Percentiles rank a stretch among this genome's conserved stretches.
Conservation (phyloP, 2,113 vertebrate genomes). For the Cephalopholis sonnerati region DNA sequence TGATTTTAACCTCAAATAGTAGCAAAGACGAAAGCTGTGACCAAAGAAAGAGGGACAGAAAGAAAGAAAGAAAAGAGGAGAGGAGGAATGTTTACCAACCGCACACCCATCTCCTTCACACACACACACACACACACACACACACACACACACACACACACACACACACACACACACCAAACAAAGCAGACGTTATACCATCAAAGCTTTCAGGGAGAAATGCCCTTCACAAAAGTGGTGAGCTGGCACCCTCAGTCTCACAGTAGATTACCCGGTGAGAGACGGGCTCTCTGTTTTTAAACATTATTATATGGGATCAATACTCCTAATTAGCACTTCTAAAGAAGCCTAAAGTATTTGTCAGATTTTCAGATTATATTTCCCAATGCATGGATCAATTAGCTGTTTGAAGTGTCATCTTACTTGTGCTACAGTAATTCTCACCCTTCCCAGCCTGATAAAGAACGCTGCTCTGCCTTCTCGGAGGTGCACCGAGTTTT, state of each 20-base stretch:
- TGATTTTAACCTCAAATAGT: conserved; percentile 67
- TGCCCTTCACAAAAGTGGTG: conserved; percentile 72
- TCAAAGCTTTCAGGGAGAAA: conserved; percentile 60
- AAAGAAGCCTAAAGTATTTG: conserved; percentile 63
- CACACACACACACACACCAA: conserved; percentile 26
- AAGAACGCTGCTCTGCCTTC: conserved; percentile 15
- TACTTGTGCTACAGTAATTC: conserved; percentile 43
- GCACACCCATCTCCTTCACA: conserved; percentile 21
- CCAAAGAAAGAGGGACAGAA: conserved; percentile 32
- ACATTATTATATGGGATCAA: conserved; percentile 72
- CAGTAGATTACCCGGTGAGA: conserved; percentile 56
- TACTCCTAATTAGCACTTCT: conserved; percentile 80
- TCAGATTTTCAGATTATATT: conserved; percentile 76
- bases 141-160: conserved; percentile 28
- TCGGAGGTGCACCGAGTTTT: conserved; percentile 10
- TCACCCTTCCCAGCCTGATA: conserved; percentile 29
- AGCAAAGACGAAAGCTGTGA: conserved; percentile 52
- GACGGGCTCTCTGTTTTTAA: conserved; percentile 51
- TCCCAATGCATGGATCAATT: conserved; percentile 73
- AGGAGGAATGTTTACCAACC: conserved; percentile 45
- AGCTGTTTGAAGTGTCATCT: conserved; percentile 70
- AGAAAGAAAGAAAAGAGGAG: conserved; percentile 9
- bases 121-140: conserved; percentile 29
- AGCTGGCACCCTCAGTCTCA: conserved; percentile 53
- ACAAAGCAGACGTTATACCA: conserved; percentile 60